Evolutionary conservation across 2,888 invertebrate genomes (phyloP), one percentile per base, ranked within the genome.

Genomic region (Notodonta dromedarius): DNA sequence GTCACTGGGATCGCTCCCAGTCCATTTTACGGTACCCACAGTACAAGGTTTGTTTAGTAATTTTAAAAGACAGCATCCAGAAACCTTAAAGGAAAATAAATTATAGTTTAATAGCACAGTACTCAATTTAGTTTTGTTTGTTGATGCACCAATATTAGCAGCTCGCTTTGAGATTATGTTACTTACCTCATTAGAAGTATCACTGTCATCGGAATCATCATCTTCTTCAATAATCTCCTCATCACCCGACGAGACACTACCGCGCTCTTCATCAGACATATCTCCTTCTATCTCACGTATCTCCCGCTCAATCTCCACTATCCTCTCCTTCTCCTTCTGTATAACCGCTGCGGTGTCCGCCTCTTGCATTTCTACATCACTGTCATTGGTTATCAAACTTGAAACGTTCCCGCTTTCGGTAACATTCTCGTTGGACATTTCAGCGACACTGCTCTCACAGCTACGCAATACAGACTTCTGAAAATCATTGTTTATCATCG

Each of bases 261-360:
- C 24, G 8, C 16, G 16, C 63, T 61, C 69, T 65, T 79, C 85
- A 69, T 88, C 85, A 4, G 87, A 88, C 82, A 90, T 87, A 63
- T 89, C 90, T 35, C 79, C 87, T 70, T 91, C 91, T 55, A 93
- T 85, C 75, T 91, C 93, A 80, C 87, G 82, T 16, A 93, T 92
- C 69, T 92, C 92, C n/a, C 90, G 77, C 61, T 90, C 90, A 56
- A 93, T 91, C 68, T 93, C 93, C 4, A 88, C 90, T 57, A 93
- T 91, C 60, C 77, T 84, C 60, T 89, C 85, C 65, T 88, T 93
- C 66, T 92, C 89, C 65, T 86, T 90, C 65, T 87, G 88, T 63
- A 87, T 88, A 1, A 82, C 86, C 16, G 80, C 83, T 6, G 80
- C 67, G n/a, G 76, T 74, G 56, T 73, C 70, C 52, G 78, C 78